phyloP scores from a whole-genome alignment of 1,140 invertebrate genomes.

The Latrodectus geometricus region DNA sequence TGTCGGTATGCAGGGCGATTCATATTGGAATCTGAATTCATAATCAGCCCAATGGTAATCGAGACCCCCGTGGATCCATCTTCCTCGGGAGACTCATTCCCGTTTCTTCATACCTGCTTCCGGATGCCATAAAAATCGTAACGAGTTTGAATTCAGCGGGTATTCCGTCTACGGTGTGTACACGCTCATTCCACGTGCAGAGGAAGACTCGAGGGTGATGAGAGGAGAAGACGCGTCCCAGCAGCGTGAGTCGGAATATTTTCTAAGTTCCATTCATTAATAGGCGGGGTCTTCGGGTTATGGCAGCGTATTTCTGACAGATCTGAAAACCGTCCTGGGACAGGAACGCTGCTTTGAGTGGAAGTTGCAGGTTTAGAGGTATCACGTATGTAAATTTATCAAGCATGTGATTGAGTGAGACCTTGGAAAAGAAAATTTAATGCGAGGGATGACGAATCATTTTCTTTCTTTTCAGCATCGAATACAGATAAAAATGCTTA shows the following conservation, averaged over 20 bases:
- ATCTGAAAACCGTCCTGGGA: no score
- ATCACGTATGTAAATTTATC: no score
- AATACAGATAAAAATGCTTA: no score
- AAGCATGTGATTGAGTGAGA: no score
- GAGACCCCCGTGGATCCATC: neutral
- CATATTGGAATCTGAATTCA: neutral
- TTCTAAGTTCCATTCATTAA: neutral
- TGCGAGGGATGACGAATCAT: no score
- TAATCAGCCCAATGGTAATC: neutral
- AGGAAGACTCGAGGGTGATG: neutral
- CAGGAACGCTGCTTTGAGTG: no score
- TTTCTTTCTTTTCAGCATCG: no score
- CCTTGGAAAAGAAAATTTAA: no score
- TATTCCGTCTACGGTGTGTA: neutral
- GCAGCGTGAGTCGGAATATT: neutral
- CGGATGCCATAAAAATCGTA: neutral
- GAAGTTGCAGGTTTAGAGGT: no score
- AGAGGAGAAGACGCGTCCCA: neutral
- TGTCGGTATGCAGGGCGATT: neutral
- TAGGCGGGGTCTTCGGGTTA: no score
- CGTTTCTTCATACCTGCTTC: neutral
- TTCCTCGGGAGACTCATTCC: neutral
- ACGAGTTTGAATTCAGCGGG: neutral
- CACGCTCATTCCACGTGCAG: neutral
- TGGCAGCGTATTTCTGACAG: no score